Base-by-base conservation (phyloP, 2,888 invertebrate species). In the Tetrapedia diversipes region DNA sequence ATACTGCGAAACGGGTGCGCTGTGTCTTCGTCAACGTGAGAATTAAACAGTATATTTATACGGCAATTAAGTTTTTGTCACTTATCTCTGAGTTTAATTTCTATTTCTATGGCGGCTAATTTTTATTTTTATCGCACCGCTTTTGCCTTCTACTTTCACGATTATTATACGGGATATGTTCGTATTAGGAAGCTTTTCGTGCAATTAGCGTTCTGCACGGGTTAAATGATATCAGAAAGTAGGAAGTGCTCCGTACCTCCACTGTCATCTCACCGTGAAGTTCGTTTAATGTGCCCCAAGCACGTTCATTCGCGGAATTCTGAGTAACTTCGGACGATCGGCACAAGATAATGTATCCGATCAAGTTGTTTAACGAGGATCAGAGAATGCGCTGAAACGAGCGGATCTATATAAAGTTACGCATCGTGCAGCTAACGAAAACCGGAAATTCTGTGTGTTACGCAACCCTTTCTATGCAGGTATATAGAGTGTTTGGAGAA, bases 371-470 rank as follows among this genome's bases (percentile, higher is more conserved):
- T 37, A 63, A 70, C 16, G 71, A 41, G 32, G 39, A 10, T 7
- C 22, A 54, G 22, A 49, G 24, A 61, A 70, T 24, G 24, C 8
- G 2, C 19, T 11, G 39, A 22, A 53, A 59, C 1, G 7, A 41
- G 14, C 3, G n/a, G 0, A 22, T n/a, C 29, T 8, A 29, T 45
- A 10, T 27, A n/a, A 47, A 19, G 61, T 19, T 43, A 47, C 24
- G 3, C 39, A 53, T 29, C 11, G 37, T 6, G 10, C 6, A 4
- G 16, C 10, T 4, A n/a, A 56, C 6, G 39, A 37, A 51, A 64
- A 22, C 49, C 54, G 68, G 67, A 77, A 76, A 67, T 76, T n/a
- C 47, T 19, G 41, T 19, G 41, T 8, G 34, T 84, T 82, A 69
- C 39, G 64, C 39, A 83, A 83, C 32, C 7, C 27, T 24, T 37